Evolutionary conservation across 2,113 vertebrate species (phyloP), one percentile per base, ranked within the genome.

Genomic region (Nothocercus julius): DNA sequence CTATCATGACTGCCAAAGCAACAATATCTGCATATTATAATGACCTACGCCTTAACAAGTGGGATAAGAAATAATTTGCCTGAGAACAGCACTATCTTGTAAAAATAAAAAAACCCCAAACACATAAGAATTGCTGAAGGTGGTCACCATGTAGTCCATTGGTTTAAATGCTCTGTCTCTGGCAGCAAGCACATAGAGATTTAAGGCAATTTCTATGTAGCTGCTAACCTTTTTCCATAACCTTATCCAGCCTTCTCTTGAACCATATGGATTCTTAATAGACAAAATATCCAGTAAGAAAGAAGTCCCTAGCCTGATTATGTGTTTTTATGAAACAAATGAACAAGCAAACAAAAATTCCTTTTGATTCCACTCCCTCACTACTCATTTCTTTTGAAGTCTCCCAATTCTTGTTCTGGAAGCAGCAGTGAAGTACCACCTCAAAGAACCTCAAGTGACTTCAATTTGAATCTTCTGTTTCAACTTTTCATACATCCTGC

Each of bases 221-320:
- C 24, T 27, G n/a, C 6, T 53, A 84, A 72, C 19, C 21, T 73
- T 63, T 34, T 22, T 72, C 38, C 12, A 5, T 24, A 30, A 13
- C 44, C 17, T 32, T 83, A 14, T 4, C 44, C 3, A 4, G 2
- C 88, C 30, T 81, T 4, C 4, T 69, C 49, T 74, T 81, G 19
- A 83, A 30, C 19, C 25, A 25, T 1, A 8, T 27, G 58, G 30
- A 15, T 47, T 53, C 8, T 62, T 70, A 81, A 28, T 6, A 62
- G 40, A 18, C 58, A 8, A 9, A 68, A 25, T 7, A 47, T 20
- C 2, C 5, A 27, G 17, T 49, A 54, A 24, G 9, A 90, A 74
- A 9, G 13, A 40, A 5, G 38, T 66, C 20, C 27, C 0, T 0
- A 56, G 4, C 25, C 32, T 45, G 27, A 34, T 38, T 56, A 49